Conservation (phyloP, 2,888 invertebrate genomes). For the Drosophila prostipennis region DNA sequence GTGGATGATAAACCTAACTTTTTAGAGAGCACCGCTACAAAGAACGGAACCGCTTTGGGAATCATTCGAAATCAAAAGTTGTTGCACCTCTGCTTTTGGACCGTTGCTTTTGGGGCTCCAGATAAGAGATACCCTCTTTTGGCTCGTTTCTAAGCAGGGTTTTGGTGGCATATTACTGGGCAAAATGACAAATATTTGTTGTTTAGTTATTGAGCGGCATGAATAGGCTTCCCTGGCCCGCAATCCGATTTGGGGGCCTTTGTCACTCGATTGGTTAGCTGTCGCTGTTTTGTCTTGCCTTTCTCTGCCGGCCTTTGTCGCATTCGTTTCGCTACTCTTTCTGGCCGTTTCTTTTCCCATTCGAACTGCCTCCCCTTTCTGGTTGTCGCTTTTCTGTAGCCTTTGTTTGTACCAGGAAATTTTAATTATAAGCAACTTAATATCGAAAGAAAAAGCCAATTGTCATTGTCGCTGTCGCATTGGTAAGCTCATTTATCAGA, state of each 20-base stretch:
- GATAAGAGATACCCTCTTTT: constrained; percentile 12
- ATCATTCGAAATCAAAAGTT: constrained; percentile 69
- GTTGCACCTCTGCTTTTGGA: constrained; percentile 49
- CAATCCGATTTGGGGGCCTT: constrained; percentile 79
- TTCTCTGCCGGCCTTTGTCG: constrained; percentile 67
- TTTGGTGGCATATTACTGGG: constrained; percentile 59
- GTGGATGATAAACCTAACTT: neutral
- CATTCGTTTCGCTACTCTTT: constrained; percentile 76
- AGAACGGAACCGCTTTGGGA: constrained; percentile 45
- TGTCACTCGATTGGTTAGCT: constrained; percentile 67
- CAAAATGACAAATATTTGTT: constrained; percentile 72
- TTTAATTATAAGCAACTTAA: constrained; percentile 78
- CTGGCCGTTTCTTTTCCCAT: constrained; percentile 64
- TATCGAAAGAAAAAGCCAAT: constrained; percentile 69
- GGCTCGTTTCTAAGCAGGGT: constrained; percentile 27
- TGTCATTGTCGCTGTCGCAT: constrained; percentile 71
- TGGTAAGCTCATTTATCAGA: constrained; percentile 72
- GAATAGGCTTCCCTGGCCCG: constrained; percentile 63
- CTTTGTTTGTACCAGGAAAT: constrained; percentile 68
- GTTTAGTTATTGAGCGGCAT: constrained; percentile 68
- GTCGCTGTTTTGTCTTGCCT: constrained; percentile 60
- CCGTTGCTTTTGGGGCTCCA: constrained; percentile 36
- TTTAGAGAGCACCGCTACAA: constrained; percentile 52
- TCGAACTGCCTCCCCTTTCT: constrained; percentile 42
- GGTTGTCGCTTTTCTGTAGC: constrained; percentile 30